These are phyloP conservation scores for Caenorhabditis panamensis DNA, from an alignment of 2,888 invertebrate genomes.

Conservation along the genomic window DNA sequence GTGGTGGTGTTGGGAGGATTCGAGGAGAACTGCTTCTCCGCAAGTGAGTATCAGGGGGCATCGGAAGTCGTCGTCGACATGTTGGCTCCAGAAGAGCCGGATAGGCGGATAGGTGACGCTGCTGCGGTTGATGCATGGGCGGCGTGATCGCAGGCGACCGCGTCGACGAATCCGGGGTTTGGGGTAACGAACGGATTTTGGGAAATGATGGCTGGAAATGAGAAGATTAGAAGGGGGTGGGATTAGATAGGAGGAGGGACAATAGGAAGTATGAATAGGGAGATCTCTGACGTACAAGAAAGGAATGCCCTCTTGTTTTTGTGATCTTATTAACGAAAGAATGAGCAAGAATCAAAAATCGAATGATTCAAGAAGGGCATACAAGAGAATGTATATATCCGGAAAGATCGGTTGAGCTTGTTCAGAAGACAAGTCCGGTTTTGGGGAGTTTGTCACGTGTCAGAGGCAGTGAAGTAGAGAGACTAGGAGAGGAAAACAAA, in stretches of 20 bases:
- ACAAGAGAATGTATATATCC: neutral
- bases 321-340: neutral
- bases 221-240: neutral
- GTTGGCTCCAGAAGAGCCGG: constrained; percentile 69
- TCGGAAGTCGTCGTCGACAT: constrained; percentile 71
- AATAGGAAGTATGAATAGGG: constrained; percentile 1
- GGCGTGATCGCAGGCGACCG: constrained; percentile 46
- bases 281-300: constrained; percentile 11
- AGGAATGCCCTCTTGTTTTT: constrained; percentile 9
- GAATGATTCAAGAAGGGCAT: neutral
- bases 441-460: constrained; percentile 28
- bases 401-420: neutral
- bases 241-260: neutral
- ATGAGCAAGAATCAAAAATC: neutral
- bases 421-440: neutral
- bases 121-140: constrained; percentile 64
- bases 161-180: constrained; percentile 50
- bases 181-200: constrained; percentile 57
- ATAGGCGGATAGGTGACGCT: constrained; percentile 62
- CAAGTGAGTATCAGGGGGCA: constrained; percentile 62
- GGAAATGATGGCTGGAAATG: constrained; percentile 33
- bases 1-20: constrained; percentile 76
- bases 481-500: constrained; percentile 27
- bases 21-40: constrained; percentile 71
- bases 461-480: constrained; percentile 15